Evolutionary conservation across 23 tunicate genomes (phyloP).

Genomic region (Ascidia mentula): DNA sequence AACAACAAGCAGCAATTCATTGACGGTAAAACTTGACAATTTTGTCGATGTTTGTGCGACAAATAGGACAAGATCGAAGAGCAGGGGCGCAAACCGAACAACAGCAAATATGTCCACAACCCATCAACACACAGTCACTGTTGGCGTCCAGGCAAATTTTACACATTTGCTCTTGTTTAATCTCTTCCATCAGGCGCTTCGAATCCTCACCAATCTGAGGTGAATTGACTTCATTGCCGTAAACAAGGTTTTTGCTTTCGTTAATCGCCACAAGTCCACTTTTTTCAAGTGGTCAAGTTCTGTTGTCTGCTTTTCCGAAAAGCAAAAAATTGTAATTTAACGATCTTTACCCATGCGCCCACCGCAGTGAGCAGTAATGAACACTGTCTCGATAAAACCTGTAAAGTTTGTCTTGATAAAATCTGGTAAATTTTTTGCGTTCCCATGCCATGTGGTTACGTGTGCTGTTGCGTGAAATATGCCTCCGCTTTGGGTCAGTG

Average conservation of each 20-base stretch:
- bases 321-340: no score
- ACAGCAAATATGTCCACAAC: slow-evolving; percentile 68
- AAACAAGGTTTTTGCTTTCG: no score
- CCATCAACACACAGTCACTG: slow-evolving; percentile 55
- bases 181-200: neutral
- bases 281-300: no score
- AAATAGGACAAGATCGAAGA: slow-evolving; percentile 63
- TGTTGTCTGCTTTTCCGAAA: no score
- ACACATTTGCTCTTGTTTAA: slow-evolving; percentile 45
- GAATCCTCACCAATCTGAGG: no score
- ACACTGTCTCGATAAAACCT: slow-evolving; percentile 21
- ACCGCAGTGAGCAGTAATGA: slow-evolving; percentile 2
- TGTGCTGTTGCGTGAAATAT: slow-evolving; percentile 48
- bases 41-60: slow-evolving; percentile 52
- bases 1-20: no score
- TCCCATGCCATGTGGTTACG: slow-evolving; percentile 41
- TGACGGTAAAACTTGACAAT: slow-evolving; percentile 49
- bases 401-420: slow-evolving; percentile 60
- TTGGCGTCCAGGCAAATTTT: slow-evolving; percentile 62
- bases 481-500: slow-evolving; percentile 32
- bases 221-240: no score
- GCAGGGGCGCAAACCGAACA: slow-evolving; percentile 62
- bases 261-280: no score
- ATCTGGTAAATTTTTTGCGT: slow-evolving; percentile 12
- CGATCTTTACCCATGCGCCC: no score